Percentiles rank a stretch among this genome's conserved stretches.
These are phyloP conservation scores for Aphidius colemani DNA, from an alignment of 2,888 invertebrate genomes.

Conservation along the genomic window DNA sequence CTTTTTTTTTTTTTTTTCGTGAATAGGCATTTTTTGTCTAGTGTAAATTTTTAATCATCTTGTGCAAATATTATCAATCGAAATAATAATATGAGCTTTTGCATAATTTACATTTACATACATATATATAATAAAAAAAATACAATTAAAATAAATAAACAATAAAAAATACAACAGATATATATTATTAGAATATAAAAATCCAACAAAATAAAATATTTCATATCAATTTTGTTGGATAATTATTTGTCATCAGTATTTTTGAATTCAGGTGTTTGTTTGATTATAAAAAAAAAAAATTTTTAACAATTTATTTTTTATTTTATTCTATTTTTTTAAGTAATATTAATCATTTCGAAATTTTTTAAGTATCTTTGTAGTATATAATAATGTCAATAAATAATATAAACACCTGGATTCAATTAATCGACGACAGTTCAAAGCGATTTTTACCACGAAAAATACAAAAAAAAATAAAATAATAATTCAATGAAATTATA, in stretches of 20 bases:
- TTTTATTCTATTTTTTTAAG: not conserved
- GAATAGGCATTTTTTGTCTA: not conserved
- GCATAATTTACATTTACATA: too few relatives aligned
- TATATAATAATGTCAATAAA: not conserved
- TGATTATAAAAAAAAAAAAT: constrained; percentile 6
- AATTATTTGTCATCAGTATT: not conserved
- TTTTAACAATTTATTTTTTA: constrained; percentile 11
- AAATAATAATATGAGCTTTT: too few relatives aligned
- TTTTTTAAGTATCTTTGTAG: not conserved
- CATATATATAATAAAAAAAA: too few relatives aligned
- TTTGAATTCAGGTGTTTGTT: not conserved
- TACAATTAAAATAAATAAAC: too few relatives aligned
- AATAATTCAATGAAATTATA: constrained; percentile 19
- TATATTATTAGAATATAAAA: not conserved
- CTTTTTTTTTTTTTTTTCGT: constrained; percentile 7
- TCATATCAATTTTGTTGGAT: not conserved
- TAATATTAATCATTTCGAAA: not conserved
- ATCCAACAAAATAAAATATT: not conserved
- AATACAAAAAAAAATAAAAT: too few relatives aligned
- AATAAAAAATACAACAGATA: too few relatives aligned
- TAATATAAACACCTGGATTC: constrained; percentile 32
- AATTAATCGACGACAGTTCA: not conserved
- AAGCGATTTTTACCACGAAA: too few relatives aligned
- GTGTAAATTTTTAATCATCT: constrained; percentile 1
- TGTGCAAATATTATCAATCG: not conserved